A percentile compares a stretch with the other conserved stretches of the same genome.
Evolutionary conservation across 1,140 invertebrate genomes (phyloP).

Genomic region (Calliopsis andreniformis): DNA sequence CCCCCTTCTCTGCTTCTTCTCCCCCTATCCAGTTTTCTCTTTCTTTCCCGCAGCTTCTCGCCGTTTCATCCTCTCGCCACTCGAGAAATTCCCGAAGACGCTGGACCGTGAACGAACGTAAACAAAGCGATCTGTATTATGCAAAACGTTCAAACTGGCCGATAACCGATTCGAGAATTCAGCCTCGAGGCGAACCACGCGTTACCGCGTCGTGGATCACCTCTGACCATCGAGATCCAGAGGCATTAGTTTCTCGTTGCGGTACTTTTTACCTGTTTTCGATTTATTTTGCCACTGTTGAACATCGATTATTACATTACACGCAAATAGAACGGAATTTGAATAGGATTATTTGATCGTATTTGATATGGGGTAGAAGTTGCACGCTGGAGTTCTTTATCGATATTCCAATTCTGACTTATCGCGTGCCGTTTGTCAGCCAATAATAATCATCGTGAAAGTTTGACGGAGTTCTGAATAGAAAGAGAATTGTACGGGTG

Average conservation of each 20-base stretch:
- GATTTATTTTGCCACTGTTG: background rate
- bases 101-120: conserved; percentile 20
- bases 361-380: background rate
- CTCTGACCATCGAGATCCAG: background rate
- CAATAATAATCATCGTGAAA: no score
- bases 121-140: conserved; percentile 40
- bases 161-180: background rate
- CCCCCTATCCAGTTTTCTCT: no score
- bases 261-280: background rate
- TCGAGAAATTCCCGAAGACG: background rate
- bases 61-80: background rate
- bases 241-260: background rate
- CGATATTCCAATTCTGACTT: no score
- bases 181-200: background rate
- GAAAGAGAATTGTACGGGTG: no score
- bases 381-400: no score
- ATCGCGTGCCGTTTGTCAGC: no score
- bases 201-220: background rate
- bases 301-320: background rate
- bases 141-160: background rate
- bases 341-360: background rate
- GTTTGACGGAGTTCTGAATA: no score
- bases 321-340: background rate
- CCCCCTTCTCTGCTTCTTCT: background rate
- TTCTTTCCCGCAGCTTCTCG: no score